A percentile compares a stretch with the other conserved stretches of the same genome.
phyloP scores from a whole-genome alignment of 2,113 vertebrate species.

The Microtus oregoni region DNA sequence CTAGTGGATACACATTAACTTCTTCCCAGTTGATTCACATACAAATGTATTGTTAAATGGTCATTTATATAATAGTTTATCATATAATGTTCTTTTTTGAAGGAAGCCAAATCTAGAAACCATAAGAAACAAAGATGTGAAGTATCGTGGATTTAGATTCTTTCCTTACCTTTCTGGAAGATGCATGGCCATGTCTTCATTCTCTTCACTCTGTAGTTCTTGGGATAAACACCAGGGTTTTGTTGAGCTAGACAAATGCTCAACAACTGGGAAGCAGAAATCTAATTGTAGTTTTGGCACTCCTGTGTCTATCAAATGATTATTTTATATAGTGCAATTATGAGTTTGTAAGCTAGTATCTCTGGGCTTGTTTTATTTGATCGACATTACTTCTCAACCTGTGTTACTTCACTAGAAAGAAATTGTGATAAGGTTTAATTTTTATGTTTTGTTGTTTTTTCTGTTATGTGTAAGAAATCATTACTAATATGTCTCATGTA shows the following conservation, averaged over 20 bases:
- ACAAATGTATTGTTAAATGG: background rate
- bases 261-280: too few relatives aligned
- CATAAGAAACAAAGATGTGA: background rate
- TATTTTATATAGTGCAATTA: too few relatives aligned
- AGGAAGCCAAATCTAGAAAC: background rate
- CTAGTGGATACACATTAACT: background rate
- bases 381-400: background rate
- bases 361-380: background rate
- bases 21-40: background rate
- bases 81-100: background rate
- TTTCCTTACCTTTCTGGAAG: background rate
- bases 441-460: background rate
- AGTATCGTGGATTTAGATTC: background rate
- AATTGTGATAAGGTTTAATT: background rate
- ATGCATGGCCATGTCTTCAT: background rate
- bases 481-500: background rate
- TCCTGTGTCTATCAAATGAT: too few relatives aligned
- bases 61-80: background rate
- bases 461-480: background rate
- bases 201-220: background rate
- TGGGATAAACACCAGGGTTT: background rate
- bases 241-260: background rate
- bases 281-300: too few relatives aligned
- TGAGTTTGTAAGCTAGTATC: background rate
- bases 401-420: background rate